A percentile compares a stretch with the other conserved stretches of the same genome.
Evolutionary conservation across 2,888 invertebrate species (phyloP).

Genomic region (Drosophila melanocephala): DNA sequence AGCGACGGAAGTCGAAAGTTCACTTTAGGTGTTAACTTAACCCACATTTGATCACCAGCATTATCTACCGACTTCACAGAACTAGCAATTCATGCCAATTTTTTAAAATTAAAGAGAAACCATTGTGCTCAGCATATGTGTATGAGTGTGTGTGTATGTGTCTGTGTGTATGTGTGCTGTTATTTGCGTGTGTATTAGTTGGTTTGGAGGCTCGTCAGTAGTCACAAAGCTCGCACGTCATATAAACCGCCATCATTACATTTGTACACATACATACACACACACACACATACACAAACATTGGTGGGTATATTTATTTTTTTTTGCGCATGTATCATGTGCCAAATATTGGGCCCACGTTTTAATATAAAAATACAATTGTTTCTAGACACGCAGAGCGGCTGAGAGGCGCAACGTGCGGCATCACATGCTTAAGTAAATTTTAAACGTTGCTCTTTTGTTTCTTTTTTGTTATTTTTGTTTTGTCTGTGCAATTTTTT

Average conservation of each 20-base stretch:
- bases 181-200: constrained; percentile 48
- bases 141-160: background rate
- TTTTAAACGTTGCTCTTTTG: constrained; percentile 46
- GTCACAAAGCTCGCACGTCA: constrained; percentile 46
- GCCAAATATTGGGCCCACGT: constrained; percentile 48
- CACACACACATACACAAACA: constrained; percentile 6
- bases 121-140: background rate
- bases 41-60: background rate
- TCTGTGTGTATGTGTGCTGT: background rate
- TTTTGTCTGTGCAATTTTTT: constrained; percentile 29
- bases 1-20: constrained; percentile 5
- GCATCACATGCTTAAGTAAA: constrained; percentile 74
- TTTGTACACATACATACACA: constrained; percentile 10
- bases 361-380: constrained; percentile 29
- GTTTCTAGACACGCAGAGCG: constrained; percentile 18
- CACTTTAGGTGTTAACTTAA: background rate
- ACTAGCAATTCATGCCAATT: constrained; percentile 20
- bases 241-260: constrained; percentile 54
- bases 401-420: constrained; percentile 27
- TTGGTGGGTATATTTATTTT: background rate
- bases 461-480: constrained; percentile 15
- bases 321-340: constrained; percentile 35
- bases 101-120: constrained; percentile 22
- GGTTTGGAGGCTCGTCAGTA: constrained; percentile 79
- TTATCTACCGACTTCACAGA: background rate